Base-by-base conservation (phyloP, 2,888 invertebrate species). In the Nomada fabriciana region DNA sequence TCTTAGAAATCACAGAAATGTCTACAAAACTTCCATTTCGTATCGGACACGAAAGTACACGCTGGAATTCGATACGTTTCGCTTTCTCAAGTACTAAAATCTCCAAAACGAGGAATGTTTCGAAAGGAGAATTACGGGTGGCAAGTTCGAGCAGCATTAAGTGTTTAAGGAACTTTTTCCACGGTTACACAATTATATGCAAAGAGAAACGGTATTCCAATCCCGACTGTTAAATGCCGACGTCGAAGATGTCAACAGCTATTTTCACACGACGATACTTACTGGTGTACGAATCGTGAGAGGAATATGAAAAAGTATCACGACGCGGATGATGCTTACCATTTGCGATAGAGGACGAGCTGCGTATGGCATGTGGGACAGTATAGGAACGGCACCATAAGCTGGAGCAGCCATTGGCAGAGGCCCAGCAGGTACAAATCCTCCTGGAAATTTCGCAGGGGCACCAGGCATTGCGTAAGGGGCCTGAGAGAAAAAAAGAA, bases 301-400 rank as follows among this genome's bases (percentile, higher is more conserved):
- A 25, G n/a, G 52, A 63, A 29, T 50, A 36, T 25, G 18, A 69
- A 55, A 10, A 18, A 53, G 10, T 20, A 36, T 20, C 23, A 43
- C 0, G 2, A 13, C 1, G 1, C 60, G 11, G 13, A 65, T 29
- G 61, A 67, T 73, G 83, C 86, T 90, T 87, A 91, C 93, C 88
- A 93, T 91, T 89, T 93, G 92, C 72, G 93, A 91, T 59, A 92
- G 88, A 64, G 92, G 93, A 76, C 92, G 89, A 82, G 87, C 86
- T 61, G 85, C 85, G 76, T 91, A 91, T 67, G 90, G 88, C 85
- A 92, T 88, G 74, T 92, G 93, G 25, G 92, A 89, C 74, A 92
- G 84, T 36, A 93, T 89, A 60, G 93, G 90, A 83, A 93, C 83
- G 29, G 92, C 88, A 55, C 91, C 91, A 75, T 92, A 92, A 69